Evolutionary conservation across 1,140 invertebrate genomes (phyloP).

Genomic region (Micrasema longulum): DNA sequence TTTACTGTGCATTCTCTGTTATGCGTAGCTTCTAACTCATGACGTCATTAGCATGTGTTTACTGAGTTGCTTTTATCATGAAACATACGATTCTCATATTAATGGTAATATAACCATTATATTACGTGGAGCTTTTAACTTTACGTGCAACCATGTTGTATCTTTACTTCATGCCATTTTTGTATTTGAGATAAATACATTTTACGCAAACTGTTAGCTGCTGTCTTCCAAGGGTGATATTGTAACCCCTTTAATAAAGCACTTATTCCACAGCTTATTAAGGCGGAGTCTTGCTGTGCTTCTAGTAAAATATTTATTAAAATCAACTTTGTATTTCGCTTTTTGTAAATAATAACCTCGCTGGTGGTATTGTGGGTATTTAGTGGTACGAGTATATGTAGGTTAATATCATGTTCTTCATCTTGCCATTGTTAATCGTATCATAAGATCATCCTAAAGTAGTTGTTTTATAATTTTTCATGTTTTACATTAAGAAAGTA

Average conservation of each 20-base stretch:
- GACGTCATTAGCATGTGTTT: conserved; percentile 15
- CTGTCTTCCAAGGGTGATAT: neutral
- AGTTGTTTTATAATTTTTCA: no score
- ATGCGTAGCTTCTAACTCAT: conserved; percentile 10
- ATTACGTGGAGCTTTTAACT: conserved; percentile 1
- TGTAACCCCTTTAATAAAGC: neutral
- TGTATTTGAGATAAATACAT: neutral
- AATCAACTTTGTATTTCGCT: no score
- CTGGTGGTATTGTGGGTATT: no score
- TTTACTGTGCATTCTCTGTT: neutral
- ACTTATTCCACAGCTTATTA: conserved; percentile 1
- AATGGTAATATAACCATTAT: conserved; percentile 24
- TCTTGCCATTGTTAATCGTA: no score
- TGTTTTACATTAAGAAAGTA: no score
- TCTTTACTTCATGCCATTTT: neutral
- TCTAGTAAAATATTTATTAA: no score
- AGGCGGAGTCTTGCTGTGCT: no score
- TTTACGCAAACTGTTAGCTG: neutral
- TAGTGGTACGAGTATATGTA: no score
- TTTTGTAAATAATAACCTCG: no score
- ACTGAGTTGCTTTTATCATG: conserved; percentile 15
- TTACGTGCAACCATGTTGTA: conserved; percentile 2
- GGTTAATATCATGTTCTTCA: no score
- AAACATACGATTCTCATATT: conserved; percentile 29
- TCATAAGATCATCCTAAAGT: no score